These are phyloP conservation scores for Anguilla megastoma DNA, from an alignment of 2,797 vertebrate species.

Conservation along the genomic window DNA sequence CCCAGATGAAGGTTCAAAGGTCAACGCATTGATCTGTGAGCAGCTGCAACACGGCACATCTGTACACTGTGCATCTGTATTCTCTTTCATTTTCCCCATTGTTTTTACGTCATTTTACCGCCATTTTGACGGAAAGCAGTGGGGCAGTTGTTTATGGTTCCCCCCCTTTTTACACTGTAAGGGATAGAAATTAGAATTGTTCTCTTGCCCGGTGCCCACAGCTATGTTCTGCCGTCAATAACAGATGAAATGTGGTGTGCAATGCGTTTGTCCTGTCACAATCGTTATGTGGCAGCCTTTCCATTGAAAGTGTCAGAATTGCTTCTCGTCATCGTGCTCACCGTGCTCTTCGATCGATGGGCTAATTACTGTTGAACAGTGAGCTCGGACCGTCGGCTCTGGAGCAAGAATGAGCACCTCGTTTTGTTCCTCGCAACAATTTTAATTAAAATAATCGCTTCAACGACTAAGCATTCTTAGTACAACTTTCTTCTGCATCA, in stretches of 20 bases:
- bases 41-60: no score
- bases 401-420: background rate
- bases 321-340: conserved; percentile 62
- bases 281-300: conserved; percentile 49
- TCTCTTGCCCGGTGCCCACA: conserved; percentile 39
- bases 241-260: conserved; percentile 48
- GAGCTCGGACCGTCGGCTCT: conserved; percentile 9
- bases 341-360: conserved; percentile 55
- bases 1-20: background rate
- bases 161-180: conserved; percentile 28
- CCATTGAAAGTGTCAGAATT: conserved; percentile 62
- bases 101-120: background rate
- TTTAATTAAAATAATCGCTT: background rate
- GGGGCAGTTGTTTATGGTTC: background rate
- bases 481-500: background rate
- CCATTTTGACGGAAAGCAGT: background rate
- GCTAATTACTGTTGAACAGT: conserved; percentile 57
- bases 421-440: background rate
- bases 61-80: background rate
- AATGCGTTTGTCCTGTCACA: conserved; percentile 48
- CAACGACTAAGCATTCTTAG: background rate
- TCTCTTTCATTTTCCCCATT: background rate
- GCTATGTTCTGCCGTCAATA: conserved; percentile 45
- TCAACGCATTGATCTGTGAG: no score
- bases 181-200: conserved; percentile 51